phyloP scores from a whole-genome alignment of 92 coral and sea anemone species.

The Galaxea fascicularis region DNA sequence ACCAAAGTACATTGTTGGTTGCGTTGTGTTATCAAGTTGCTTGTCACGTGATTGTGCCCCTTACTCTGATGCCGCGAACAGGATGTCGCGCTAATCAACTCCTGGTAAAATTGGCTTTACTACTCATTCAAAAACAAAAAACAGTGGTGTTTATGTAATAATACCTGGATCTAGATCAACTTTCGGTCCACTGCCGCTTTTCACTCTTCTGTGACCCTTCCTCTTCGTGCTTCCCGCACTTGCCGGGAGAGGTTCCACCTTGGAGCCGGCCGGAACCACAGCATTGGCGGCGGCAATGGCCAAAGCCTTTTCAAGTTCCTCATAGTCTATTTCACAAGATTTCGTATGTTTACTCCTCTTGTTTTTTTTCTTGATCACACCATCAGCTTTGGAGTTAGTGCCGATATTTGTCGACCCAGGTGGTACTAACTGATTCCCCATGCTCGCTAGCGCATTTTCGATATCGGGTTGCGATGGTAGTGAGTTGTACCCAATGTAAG shows the following conservation, averaged over 20 bases:
- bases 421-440: slow-evolving; percentile 68
- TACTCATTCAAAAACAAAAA: no score
- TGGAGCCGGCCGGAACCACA: slow-evolving; percentile 52
- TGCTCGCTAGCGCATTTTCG: slow-evolving; percentile 74
- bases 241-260: slow-evolving; percentile 39
- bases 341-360: slow-evolving; percentile 89
- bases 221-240: slow-evolving; percentile 79
- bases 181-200: slow-evolving; percentile 86
- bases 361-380: slow-evolving; percentile 79
- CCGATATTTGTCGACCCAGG: slow-evolving; percentile 48
- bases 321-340: slow-evolving; percentile 98
- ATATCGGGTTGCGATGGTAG: slow-evolving; percentile 69
- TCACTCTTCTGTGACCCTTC: slow-evolving; percentile 93
- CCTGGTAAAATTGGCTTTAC: no score
- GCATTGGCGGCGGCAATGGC: slow-evolving; percentile 83
- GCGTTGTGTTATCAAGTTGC: no score
- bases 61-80: no score
- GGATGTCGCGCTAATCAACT: no score
- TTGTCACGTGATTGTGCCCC: no score
- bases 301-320: slow-evolving; percentile 95
- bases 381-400: slow-evolving; percentile 63
- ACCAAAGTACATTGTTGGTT: no score
- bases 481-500: slow-evolving; percentile 48
- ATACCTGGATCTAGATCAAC: slow-evolving; percentile 83
- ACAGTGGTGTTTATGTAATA: no score